Percentiles rank a stretch among this genome's conserved stretches.
Evolutionary conservation across 2,113 vertebrate species (phyloP).

Genomic region (Planiliza haematocheilus): DNA sequence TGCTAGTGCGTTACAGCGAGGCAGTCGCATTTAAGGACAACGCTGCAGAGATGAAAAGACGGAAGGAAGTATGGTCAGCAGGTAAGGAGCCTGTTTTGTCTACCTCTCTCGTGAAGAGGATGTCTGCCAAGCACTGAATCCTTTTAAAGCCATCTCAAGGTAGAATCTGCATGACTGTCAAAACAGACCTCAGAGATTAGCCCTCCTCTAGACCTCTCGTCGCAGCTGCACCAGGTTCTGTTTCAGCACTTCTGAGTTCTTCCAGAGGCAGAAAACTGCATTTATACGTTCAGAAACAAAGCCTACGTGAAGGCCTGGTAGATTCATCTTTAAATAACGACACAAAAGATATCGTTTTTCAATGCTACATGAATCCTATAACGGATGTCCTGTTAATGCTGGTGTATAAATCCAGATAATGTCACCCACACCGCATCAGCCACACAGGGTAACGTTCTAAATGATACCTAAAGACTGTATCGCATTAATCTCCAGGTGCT

Average conservation of each 20-base stretch:
- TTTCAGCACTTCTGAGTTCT: no score
- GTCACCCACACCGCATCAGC: neutral
- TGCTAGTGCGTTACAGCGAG: slow-evolving; percentile 17
- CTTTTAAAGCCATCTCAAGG: slow-evolving; percentile 44
- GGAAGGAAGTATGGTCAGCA: slow-evolving; percentile 65
- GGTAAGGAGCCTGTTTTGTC: slow-evolving; percentile 56
- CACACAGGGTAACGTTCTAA: neutral
- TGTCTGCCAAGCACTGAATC: slow-evolving; percentile 33
- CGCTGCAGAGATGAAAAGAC: slow-evolving; percentile 20
- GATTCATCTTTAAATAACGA: no score
- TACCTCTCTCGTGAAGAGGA: slow-evolving; percentile 30
- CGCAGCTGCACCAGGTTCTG: no score
- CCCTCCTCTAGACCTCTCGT: neutral
- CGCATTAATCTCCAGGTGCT: slow-evolving; percentile 8
- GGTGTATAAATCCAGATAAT: no score
- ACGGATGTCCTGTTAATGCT: no score
- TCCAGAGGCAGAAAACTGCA: no score
- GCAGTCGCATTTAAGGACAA: slow-evolving; percentile 6
- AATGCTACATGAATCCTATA: no score
- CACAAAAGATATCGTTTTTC: no score
- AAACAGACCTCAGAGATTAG: neutral
- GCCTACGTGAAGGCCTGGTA: no score
- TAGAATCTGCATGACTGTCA: slow-evolving; percentile 9
- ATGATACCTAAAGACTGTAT: neutral
- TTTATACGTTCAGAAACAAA: no score